A percentile compares a stretch with the other conserved stretches of the same genome.
phyloP scores from a whole-genome alignment of 2,888 invertebrate genomes.

The Colletes collaris region DNA sequence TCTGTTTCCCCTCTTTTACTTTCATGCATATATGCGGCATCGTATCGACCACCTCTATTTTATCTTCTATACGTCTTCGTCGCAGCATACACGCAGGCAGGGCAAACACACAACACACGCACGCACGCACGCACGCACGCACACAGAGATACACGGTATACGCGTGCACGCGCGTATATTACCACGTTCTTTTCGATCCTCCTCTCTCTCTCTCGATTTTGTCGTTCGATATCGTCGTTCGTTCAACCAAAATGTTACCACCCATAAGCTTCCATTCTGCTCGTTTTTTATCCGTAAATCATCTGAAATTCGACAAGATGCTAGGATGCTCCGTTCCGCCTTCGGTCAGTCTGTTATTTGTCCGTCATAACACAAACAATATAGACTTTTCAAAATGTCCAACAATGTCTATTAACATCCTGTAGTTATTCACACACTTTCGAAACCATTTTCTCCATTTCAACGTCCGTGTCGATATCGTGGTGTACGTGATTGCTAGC shows the following conservation, averaged over 20 bases:
- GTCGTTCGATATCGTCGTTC: conserved; percentile 32
- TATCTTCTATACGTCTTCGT: background rate
- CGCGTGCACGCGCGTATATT: conserved; percentile 23
- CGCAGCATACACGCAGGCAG: too few relatives aligned
- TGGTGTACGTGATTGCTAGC: conserved; percentile 79
- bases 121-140: background rate
- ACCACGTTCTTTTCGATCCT: conserved; percentile 18
- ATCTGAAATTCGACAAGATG: conserved; percentile 41
- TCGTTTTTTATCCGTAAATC: conserved; percentile 34
- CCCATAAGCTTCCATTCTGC: conserved; percentile 23
- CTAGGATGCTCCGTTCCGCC: conserved; percentile 38
- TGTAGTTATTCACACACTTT: conserved; percentile 86
- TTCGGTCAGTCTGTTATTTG: conserved; percentile 58
- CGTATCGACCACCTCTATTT: background rate
- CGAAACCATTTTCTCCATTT: conserved; percentile 91
- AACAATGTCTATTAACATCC: conserved; percentile 81
- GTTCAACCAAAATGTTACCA: conserved; percentile 36
- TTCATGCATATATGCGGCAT: background rate
- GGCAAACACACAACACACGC: too few relatives aligned
- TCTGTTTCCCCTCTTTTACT: conserved; percentile 12
- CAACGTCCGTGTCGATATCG: conserved; percentile 87
- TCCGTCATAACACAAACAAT: conserved; percentile 78
- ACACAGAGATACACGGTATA: background rate
- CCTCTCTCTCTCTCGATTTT: background rate
- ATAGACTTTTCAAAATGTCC: conserved; percentile 83